Evolutionary conservation across 2,797 vertebrate species (phyloP).

Genomic region (Bucorvus abyssinicus): DNA sequence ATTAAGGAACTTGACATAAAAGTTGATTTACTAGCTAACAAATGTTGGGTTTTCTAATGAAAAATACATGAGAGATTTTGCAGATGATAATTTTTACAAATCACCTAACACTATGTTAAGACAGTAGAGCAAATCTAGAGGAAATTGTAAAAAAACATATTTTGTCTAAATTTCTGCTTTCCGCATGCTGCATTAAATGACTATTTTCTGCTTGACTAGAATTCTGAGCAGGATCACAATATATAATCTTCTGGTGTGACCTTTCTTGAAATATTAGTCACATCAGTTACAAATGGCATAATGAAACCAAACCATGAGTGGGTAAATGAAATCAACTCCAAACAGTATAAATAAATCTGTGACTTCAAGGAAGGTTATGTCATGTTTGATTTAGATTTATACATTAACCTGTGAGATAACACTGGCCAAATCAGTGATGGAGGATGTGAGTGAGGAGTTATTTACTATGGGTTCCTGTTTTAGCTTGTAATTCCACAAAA

Average conservation of each 20-base stretch:
- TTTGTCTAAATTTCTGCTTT: background rate
- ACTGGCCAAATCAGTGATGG: background rate
- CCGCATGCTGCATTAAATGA: background rate
- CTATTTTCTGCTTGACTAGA: background rate
- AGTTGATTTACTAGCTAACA: background rate
- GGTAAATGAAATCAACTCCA: background rate
- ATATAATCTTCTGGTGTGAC: background rate
- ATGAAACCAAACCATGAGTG: background rate
- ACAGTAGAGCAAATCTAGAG: background rate
- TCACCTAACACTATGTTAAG: background rate
- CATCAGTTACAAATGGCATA: background rate
- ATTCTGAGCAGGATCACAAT: background rate
- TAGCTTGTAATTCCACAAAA: background rate
- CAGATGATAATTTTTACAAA: background rate
- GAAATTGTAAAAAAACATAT: background rate
- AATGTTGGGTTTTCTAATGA: background rate
- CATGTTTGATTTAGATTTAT: background rate
- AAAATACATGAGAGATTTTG: background rate
- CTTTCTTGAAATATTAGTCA: background rate
- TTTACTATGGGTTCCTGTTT: background rate
- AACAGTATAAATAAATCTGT: background rate
- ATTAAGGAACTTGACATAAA: background rate
- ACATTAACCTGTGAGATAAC: background rate
- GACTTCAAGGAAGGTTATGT: background rate
- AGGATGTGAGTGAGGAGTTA: background rate